A percentile compares a stretch with the other conserved stretches of the same genome.
Evolutionary conservation across 1,140 invertebrate genomes (phyloP).

Genomic region (Cylas formicarius): DNA sequence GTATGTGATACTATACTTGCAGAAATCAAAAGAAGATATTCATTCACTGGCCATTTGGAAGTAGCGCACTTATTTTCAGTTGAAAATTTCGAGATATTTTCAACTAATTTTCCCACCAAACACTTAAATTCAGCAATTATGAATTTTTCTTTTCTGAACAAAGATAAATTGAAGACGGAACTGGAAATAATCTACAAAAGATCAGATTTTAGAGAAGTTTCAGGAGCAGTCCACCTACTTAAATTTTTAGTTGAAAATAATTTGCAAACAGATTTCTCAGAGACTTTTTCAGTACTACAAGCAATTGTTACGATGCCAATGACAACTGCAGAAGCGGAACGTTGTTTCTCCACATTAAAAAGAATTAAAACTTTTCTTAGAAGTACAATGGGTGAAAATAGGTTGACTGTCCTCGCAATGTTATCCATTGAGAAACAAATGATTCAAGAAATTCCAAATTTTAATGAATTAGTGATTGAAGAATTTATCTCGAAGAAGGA

Average conservation of each 20-base stretch:
- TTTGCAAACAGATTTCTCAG: slow-evolving; percentile 22
- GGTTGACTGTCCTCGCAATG: slow-evolving; percentile 29
- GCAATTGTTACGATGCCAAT: slow-evolving; percentile 29
- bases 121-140: slow-evolving; percentile 4
- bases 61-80: slow-evolving; percentile 8
- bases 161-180: slow-evolving; percentile 16
- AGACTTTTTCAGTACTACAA: slow-evolving; percentile 27
- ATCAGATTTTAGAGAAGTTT: slow-evolving; percentile 15
- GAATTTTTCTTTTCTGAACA: slow-evolving; percentile 13
- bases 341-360: slow-evolving; percentile 36
- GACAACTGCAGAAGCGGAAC: slow-evolving; percentile 31
- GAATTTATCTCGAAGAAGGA: slow-evolving; percentile 26
- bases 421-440: slow-evolving; percentile 27
- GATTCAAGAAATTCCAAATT: slow-evolving; percentile 23
- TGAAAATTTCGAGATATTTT: slow-evolving; percentile 14
- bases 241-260: slow-evolving; percentile 21
- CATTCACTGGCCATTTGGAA: slow-evolving; percentile 14
- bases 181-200: slow-evolving; percentile 16
- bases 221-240: slow-evolving; percentile 11
- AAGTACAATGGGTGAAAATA: slow-evolving; percentile 28
- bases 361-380: slow-evolving; percentile 36
- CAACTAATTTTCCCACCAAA: slow-evolving; percentile 12
- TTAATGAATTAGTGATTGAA: slow-evolving; percentile 30
- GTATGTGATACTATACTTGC: slow-evolving; percentile 18
- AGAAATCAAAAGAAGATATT: slow-evolving; percentile 15